These are phyloP conservation scores for Chalcis sispes DNA, from an alignment of 2,888 invertebrate species.

Conservation along the genomic window DNA sequence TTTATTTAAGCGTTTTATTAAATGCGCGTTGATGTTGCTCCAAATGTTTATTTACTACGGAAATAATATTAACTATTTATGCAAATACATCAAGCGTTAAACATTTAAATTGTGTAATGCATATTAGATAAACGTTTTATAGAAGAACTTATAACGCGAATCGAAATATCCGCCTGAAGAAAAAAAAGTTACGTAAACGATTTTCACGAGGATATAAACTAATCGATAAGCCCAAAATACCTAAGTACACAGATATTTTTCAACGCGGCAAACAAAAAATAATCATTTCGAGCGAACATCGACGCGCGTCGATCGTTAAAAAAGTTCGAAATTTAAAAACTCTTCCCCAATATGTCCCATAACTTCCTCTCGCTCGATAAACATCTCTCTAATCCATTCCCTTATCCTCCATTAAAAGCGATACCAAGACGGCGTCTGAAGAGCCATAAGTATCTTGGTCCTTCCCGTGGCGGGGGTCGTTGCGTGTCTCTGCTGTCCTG, in stretches of 20 bases:
- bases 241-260: neutral
- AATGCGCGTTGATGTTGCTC: neutral
- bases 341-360: neutral
- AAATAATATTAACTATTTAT: neutral
- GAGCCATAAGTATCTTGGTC: slow-evolving; percentile 72
- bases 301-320: neutral
- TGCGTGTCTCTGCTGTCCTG: slow-evolving; percentile 67
- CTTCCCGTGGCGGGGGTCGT: slow-evolving; percentile 69
- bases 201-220: neutral
- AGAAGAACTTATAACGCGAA: too few relatives aligned
- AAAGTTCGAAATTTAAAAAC: too few relatives aligned
- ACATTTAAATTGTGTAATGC: too few relatives aligned
- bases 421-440: slow-evolving; percentile 74
- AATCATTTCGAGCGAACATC: neutral
- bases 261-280: neutral
- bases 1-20: neutral
- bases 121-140: too few relatives aligned
- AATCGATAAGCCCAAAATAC: neutral
- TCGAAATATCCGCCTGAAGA: too few relatives aligned
- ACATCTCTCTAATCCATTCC: neutral
- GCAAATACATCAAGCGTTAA: too few relatives aligned
- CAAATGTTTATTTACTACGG: neutral
- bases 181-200: too few relatives aligned
- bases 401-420: slow-evolving; percentile 63
- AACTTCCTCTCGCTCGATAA: neutral